A percentile compares a stretch with the other conserved stretches of the same genome.
These are phyloP conservation scores for Macquaria australasica DNA, from an alignment of 2,113 vertebrate genomes.

Conservation along the genomic window DNA sequence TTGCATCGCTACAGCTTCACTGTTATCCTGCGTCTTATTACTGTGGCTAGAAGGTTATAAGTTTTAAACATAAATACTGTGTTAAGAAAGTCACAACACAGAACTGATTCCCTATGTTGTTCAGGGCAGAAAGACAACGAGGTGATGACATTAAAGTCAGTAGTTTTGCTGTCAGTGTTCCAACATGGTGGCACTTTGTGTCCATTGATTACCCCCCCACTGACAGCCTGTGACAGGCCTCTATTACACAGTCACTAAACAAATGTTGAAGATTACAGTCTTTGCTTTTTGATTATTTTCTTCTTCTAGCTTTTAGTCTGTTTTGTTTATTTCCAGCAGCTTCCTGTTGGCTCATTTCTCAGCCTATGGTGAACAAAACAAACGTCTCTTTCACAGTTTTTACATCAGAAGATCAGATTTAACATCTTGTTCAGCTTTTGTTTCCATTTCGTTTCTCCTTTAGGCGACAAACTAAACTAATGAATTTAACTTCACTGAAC, in stretches of 20 bases:
- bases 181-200: slow-evolving; percentile 1
- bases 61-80: not conserved
- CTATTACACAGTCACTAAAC: not conserved
- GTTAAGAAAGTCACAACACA: not conserved
- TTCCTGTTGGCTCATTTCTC: not conserved
- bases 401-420: not conserved
- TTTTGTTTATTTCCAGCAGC: not conserved
- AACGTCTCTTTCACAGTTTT: not conserved
- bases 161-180: slow-evolving; percentile 3
- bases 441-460: slow-evolving; percentile 3
- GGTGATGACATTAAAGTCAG: not conserved
- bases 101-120: not conserved
- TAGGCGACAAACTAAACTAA: not conserved
- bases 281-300: not conserved
- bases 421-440: not conserved
- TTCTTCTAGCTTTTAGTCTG: not conserved
- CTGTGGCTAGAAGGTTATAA: not conserved
- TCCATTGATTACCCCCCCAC: not conserved
- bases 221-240: not conserved
- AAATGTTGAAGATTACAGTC: not conserved
- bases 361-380: not conserved
- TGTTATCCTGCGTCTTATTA: not conserved
- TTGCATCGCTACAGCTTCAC: too few relatives aligned
- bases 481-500: slow-evolving; percentile 10
- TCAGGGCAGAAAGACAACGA: too few relatives aligned